These are phyloP conservation scores for Muschampia plurimacula DNA, from an alignment of 2,888 invertebrate genomes.

Conservation along the genomic window DNA sequence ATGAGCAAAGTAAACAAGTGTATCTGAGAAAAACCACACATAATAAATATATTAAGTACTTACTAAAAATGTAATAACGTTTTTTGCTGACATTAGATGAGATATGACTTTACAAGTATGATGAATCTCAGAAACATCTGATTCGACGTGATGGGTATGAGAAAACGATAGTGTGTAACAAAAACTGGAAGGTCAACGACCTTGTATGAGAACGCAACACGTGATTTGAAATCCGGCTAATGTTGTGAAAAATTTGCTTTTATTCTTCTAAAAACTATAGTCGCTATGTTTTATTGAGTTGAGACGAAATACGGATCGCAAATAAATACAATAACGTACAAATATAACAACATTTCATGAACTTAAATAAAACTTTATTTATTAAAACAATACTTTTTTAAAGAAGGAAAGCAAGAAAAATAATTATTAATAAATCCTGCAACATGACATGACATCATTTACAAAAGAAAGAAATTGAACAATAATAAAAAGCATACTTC, in stretches of 20 bases:
- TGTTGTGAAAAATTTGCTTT: slow-evolving; percentile 2
- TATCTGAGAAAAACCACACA: neutral
- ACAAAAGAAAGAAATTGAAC: no score
- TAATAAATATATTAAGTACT: neutral
- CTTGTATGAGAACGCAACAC: slow-evolving; percentile 32
- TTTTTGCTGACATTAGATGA: slow-evolving; percentile 19
- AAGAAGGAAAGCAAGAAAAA: no score
- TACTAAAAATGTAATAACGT: neutral
- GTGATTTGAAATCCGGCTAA: slow-evolving; percentile 33
- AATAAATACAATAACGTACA: neutral
- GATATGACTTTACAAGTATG: slow-evolving; percentile 29
- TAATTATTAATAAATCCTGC: no score
- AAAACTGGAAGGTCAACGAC: slow-evolving; percentile 27
- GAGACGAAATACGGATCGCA: neutral
- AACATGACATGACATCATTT: no score
- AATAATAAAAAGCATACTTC: no score
- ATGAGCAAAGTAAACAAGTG: neutral
- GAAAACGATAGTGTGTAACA: slow-evolving; percentile 35
- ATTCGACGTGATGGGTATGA: slow-evolving; percentile 32
- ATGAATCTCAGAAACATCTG: slow-evolving; percentile 28
- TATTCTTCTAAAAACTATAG: neutral
- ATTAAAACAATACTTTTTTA: no score
- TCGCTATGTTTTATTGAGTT: neutral
- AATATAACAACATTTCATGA: no score
- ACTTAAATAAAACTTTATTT: no score